phyloP scores from a whole-genome alignment of 2,888 invertebrate genomes.

The Calliphora vomitoria region DNA sequence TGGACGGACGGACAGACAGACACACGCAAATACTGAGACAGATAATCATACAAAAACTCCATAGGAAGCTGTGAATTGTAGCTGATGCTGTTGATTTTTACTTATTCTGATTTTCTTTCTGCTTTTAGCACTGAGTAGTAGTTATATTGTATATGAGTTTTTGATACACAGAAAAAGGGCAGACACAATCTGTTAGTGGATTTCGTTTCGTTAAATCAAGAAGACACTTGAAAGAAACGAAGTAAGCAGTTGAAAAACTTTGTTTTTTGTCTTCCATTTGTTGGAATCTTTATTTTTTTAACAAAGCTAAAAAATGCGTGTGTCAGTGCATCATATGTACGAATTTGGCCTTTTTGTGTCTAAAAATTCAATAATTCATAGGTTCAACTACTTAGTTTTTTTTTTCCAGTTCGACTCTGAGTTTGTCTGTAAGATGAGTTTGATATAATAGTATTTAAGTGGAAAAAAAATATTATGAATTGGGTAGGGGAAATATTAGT shows the following conservation, averaged over 20 bases:
- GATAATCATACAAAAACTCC: conserved; percentile 52
- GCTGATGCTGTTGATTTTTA: conserved; percentile 46
- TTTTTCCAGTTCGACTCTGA: not conserved
- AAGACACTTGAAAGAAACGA: conserved; percentile 39
- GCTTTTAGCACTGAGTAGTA: conserved; percentile 15
- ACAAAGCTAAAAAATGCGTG: conserved; percentile 42
- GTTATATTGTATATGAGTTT: not conserved
- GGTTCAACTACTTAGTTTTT: conserved; percentile 29
- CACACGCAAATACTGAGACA: conserved; percentile 27
- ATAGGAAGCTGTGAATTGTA: conserved; percentile 67
- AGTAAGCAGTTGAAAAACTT: conserved; percentile 13
- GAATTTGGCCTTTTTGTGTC: conserved; percentile 48
- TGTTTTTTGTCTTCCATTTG: not conserved
- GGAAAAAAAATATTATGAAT: conserved; percentile 1
- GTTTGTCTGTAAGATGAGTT: conserved; percentile 16
- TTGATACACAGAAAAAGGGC: conserved; percentile 27
- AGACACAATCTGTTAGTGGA: conserved; percentile 32
- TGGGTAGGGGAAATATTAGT: not conserved
- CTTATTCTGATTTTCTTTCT: conserved; percentile 10
- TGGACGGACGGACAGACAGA: not conserved
- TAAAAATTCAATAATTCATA: conserved; percentile 27
- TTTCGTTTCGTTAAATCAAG: conserved; percentile 39
- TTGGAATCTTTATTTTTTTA: not conserved
- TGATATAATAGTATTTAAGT: conserved; percentile 42
- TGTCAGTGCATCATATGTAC: conserved; percentile 58